Evolutionary conservation across 2,113 vertebrate genomes (phyloP), one percentile per base, ranked within the genome.

Genomic region (Casuarius casuarius): DNA sequence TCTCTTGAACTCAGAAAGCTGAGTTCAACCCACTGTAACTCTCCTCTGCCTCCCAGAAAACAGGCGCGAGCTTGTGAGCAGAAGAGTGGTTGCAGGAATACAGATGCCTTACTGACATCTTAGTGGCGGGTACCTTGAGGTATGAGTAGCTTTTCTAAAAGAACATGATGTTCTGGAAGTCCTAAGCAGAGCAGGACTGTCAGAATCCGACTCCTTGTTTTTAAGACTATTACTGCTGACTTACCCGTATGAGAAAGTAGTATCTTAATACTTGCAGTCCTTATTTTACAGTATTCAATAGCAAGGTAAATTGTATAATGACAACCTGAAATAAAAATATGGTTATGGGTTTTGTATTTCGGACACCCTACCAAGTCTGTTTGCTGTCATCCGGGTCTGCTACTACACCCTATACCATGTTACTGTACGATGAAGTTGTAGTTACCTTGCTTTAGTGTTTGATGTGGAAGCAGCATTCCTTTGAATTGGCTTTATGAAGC

Each of bases 11-110:
- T 77, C 12, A 5, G 33, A 70, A 70, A 72, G 52, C 61, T 62
- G 5, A 18, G 25, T 75, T 78, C 0, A 0, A 48, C n/a, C 18
- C 21, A 33, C 17, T 23, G 7, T 35, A 65, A 19, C 7, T 61
- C 31, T 84, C 42, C 42, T 12, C 29, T 40, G 19, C 11, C 42
- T 84, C 10, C 20, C 75, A 28, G 78, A 10, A n/a, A 76, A 62
- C 22, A 19, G 5, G 7, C 20, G 21, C 1, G 7, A 66, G 72
- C 10, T 5, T 58, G 16, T 42, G n/a, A 82, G 74, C 16, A 91
- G 48, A 33, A 65, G 9, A n/a, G 54, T 0, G 3, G 70, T 48
- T 65, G 40, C 20, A 23, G 7, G 42, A 51, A 42, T 65, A 20
- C 25, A 10, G 26, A 23, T 72, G 5, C 16, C 8, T 74, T 71